These are phyloP conservation scores for Drosophila prostipennis DNA, from an alignment of 2,888 invertebrate species.

Conservation along the genomic window DNA sequence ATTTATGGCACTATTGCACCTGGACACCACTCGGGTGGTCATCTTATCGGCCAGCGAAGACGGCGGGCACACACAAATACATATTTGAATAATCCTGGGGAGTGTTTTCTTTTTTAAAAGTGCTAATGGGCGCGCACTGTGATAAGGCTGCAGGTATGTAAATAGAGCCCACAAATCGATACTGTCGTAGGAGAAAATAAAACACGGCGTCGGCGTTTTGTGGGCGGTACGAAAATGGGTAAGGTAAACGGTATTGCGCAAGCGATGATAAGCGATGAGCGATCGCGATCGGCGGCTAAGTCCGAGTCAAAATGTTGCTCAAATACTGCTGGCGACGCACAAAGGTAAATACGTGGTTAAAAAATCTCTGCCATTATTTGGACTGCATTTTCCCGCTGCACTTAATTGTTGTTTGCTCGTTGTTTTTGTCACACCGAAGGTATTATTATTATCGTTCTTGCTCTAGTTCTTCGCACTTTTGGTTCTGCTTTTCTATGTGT, in stretches of 20 bases:
- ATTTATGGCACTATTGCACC: slow-evolving; percentile 55
- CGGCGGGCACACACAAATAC: slow-evolving; percentile 54
- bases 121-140: slow-evolving; percentile 65
- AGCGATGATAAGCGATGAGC: slow-evolving; percentile 43
- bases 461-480: slow-evolving; percentile 24
- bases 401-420: slow-evolving; percentile 23
- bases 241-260: slow-evolving; percentile 52
- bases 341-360: slow-evolving; percentile 17
- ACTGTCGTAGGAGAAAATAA: slow-evolving; percentile 40
- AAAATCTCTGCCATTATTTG: slow-evolving; percentile 42
- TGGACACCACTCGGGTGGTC: slow-evolving; percentile 58
- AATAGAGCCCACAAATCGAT: slow-evolving; percentile 48
- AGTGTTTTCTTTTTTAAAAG: slow-evolving; percentile 37
- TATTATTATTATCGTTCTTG: slow-evolving; percentile 24
- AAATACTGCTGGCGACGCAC: slow-evolving; percentile 63
- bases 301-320: slow-evolving; percentile 33
- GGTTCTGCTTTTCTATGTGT: slow-evolving; percentile 32
- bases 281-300: slow-evolving; percentile 25
- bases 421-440: slow-evolving; percentile 20
- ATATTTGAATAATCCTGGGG: slow-evolving; percentile 59
- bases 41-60: slow-evolving; percentile 48
- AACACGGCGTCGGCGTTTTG: slow-evolving; percentile 54
- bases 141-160: slow-evolving; percentile 57
- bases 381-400: slow-evolving; percentile 17
- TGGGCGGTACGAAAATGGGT: slow-evolving; percentile 27